Percentiles rank a stretch among this genome's conserved stretches.
phyloP scores from a whole-genome alignment of 2,113 vertebrate genomes.

The Upupa epops region DNA sequence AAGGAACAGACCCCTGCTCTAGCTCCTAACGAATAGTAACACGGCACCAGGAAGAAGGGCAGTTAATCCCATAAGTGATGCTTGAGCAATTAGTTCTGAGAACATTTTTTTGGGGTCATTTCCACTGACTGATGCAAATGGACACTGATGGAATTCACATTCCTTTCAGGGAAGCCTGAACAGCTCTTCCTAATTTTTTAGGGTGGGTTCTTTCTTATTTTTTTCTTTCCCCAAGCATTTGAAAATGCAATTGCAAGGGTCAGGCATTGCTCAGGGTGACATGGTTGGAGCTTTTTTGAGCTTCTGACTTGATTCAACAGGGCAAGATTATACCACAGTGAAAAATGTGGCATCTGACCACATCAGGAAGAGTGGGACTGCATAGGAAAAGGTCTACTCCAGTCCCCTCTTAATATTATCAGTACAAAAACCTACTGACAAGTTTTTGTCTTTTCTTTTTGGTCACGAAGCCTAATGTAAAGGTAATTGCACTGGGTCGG shows the following conservation, averaged over 20 bases:
- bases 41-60: background rate
- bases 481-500: background rate
- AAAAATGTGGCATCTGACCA: background rate
- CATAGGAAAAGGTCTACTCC: background rate
- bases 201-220: too few species aligned
- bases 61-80: conserved; percentile 22
- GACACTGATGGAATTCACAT: conserved; percentile 45
- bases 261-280: conserved; percentile 18
- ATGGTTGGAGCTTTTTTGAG: background rate
- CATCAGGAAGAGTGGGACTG: background rate
- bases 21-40: background rate
- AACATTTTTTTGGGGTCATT: conserved; percentile 47
- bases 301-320: conserved; percentile 21
- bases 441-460: background rate
- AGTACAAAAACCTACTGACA: background rate
- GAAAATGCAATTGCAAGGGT: background rate
- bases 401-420: background rate
- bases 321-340: background rate
- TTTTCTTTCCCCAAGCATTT: background rate
- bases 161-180: conserved; percentile 45
- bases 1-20: background rate
- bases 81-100: background rate
- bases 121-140: conserved; percentile 46
- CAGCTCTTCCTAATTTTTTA: background rate
- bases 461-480: background rate